Evolutionary conservation across 1,140 invertebrate species (phyloP).

Genomic region (Saccostrea echinata): DNA sequence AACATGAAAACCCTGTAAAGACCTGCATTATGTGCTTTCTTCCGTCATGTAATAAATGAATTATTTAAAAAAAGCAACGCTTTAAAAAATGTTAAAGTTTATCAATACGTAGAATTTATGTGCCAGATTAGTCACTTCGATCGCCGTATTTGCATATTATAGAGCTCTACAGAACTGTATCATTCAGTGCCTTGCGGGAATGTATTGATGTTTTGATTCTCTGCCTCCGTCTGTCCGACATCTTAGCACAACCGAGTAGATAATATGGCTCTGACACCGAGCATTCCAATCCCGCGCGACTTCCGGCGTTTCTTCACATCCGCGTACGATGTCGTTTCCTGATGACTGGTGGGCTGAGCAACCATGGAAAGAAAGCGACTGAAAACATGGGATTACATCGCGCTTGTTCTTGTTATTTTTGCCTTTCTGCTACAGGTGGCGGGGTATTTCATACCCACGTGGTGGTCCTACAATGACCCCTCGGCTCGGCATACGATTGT

Average conservation of each 20-base stretch:
- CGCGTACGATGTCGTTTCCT: conserved; percentile 13
- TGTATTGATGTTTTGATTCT: background rate
- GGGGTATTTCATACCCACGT: conserved; percentile 48
- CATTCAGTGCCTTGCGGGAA: background rate
- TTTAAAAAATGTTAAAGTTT: too few relatives aligned
- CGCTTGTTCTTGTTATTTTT: conserved; percentile 37
- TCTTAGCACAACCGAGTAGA: background rate
- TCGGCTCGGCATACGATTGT: background rate
- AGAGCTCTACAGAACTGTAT: background rate
- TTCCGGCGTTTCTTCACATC: conserved; percentile 27
- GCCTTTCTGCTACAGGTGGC: conserved; percentile 40
- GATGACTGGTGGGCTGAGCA: background rate
- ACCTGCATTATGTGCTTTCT: too few relatives aligned
- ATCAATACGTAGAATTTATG: too few relatives aligned
- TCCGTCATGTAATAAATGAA: too few relatives aligned
- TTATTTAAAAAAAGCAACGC: too few relatives aligned
- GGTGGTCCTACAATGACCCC: conserved; percentile 44
- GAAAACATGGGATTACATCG: conserved; percentile 31
- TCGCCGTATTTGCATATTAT: background rate
- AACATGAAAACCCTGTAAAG: too few relatives aligned
- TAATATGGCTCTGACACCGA: background rate
- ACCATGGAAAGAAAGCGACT: conserved; percentile 6
- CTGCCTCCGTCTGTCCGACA: background rate
- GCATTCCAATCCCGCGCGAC: conserved; percentile 29
- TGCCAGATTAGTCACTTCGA: too few relatives aligned